Conservation (phyloP, 2,888 invertebrate species). For the Heliconius charithonia region DNA sequence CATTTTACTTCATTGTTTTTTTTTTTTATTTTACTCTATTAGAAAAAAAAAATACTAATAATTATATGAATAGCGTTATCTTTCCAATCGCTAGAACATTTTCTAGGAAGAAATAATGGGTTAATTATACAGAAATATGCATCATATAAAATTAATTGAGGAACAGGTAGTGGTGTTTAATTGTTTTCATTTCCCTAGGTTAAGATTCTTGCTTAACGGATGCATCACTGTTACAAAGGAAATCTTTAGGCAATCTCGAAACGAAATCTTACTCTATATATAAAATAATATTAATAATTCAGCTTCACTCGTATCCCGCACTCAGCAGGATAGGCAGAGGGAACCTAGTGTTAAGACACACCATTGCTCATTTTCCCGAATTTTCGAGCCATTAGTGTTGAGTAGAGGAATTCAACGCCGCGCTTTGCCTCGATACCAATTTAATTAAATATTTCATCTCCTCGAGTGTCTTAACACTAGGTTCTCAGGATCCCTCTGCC, state of each 20-base stretch:
- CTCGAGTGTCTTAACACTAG: no score
- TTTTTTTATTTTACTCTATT: not conserved
- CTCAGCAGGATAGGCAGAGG: no score
- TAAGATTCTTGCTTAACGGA: conserved; percentile 42
- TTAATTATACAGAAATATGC: conserved; percentile 26
- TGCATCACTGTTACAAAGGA: conserved; percentile 29
- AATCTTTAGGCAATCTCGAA: conserved; percentile 35
- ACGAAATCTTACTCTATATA: conserved; percentile 26
- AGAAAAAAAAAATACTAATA: not conserved
- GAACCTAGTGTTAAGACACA: no score
- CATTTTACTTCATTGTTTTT: conserved; percentile 10
- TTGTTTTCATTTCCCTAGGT: conserved; percentile 52
- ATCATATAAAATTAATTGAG: conserved; percentile 32
- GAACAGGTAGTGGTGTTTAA: conserved; percentile 45
- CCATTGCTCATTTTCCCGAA: no score
- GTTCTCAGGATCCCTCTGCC: no score
- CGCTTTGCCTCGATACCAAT: no score
- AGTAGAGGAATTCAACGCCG: no score
- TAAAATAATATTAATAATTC: no score
- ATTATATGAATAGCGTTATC: conserved; percentile 8
- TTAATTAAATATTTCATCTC: no score
- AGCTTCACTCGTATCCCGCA: no score
- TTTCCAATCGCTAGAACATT: conserved; percentile 5
- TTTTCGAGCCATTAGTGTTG: no score
- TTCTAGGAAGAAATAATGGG: conserved; percentile 19